These are phyloP conservation scores for Perognathus longimembris DNA, from an alignment of 2,113 vertebrate genomes.

Conservation along the genomic window DNA sequence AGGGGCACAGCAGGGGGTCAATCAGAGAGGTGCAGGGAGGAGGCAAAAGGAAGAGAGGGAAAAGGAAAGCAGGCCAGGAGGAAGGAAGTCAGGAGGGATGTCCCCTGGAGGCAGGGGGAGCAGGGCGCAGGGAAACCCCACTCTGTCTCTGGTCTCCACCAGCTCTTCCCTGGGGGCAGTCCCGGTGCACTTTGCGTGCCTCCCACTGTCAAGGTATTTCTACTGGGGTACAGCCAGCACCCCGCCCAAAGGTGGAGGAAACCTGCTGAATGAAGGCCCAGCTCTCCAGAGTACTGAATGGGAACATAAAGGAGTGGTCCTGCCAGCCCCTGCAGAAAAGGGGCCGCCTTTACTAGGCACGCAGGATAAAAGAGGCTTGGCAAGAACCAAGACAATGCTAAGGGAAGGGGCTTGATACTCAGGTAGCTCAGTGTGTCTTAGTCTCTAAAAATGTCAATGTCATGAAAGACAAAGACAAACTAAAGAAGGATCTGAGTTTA, in stretches of 20 bases:
- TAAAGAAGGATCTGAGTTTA: neutral
- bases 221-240: conserved; percentile 90
- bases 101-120: neutral
- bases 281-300: conserved; percentile 87
- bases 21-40: neutral
- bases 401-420: conserved; percentile 86
- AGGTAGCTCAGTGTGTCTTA: conserved; percentile 80
- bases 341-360: conserved; percentile 91
- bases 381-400: conserved; percentile 81
- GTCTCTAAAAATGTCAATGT: neutral
- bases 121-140: conserved; percentile 45
- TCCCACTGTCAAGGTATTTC: conserved; percentile 91
- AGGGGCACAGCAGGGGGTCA: neutral
- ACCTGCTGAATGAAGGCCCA: conserved; percentile 92
- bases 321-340: conserved; percentile 75
- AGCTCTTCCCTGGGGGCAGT: conserved; percentile 88
- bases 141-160: conserved; percentile 77
- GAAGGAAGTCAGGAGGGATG: neutral
- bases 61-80: neutral
- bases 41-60: neutral
- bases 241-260: conserved; percentile 80
- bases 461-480: neutral
- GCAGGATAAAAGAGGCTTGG: conserved; percentile 89
- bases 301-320: conserved; percentile 82
- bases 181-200: conserved; percentile 87